Base-by-base conservation (phyloP, 2,888 invertebrate genomes). In the Diarsia dahlii region DNA sequence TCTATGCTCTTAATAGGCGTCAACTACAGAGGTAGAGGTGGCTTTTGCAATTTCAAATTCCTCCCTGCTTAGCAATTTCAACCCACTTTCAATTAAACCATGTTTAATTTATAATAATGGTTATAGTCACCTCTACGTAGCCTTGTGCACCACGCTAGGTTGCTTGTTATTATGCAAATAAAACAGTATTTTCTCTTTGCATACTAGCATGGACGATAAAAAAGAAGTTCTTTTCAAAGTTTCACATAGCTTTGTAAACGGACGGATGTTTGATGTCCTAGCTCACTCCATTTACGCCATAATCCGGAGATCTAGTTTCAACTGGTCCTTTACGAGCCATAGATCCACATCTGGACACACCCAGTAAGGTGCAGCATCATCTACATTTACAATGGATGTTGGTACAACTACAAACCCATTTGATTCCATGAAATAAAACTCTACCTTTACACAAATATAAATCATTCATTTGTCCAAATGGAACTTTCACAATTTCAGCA, bases 281-380 rank as follows among this genome's bases (percentile, higher is more conserved):
- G 72, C 1, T 66, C 66, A 77, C 34, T 74, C 67, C 45, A 65
- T 71, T 83, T 72, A 48, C 34, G 74, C 80, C 60, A 68, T 65
- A 34, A 62, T 80, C 68, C 50, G 52, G 9, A 60, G 73, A 85
- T 77, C 79, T 60, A 83, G 76, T 78, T 81, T 69, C n/a, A 23
- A 74, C 74, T 77, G 65, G 73, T 76, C 81, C 70, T 81, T 78
- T 76, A 63, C 65, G 20, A 79, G 81, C 28, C 68, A 70, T 65
- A 74, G 39, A 74, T 76, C 76, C 54, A 81, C 75, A 65, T 71
- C 64, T 76, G 62, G 64, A 66, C 86, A 84, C 86, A 64, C 81
- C 81, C 48, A 71, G 73, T 46, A 64, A 75, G 65, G 71, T 75
- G 73, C 71, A 74, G 75, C 77, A 54, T 71, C 69, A 74, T 83